These are phyloP conservation scores for Clamator glandarius DNA, from an alignment of 2,797 vertebrate species.

Conservation along the genomic window DNA sequence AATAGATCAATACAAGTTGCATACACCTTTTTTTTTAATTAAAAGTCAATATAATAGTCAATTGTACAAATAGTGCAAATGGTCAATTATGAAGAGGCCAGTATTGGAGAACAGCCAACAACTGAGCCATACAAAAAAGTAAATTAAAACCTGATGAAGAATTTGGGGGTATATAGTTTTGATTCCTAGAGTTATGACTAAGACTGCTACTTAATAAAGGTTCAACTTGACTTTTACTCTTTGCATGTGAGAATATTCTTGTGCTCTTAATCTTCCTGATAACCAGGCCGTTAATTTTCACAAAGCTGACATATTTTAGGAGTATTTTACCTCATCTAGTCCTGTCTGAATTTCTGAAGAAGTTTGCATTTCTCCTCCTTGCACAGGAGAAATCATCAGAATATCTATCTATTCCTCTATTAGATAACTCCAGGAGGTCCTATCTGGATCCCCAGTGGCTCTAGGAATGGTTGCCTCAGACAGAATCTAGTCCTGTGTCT, in stretches of 20 bases:
- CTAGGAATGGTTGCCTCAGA: background rate
- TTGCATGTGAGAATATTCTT: background rate
- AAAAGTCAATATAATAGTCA: background rate
- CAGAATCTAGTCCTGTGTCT: slow-evolving; percentile 15
- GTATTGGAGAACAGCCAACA: background rate
- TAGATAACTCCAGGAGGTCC: background rate
- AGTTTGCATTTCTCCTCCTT: background rate
- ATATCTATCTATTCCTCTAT: background rate
- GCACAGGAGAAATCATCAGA: background rate
- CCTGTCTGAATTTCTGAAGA: background rate
- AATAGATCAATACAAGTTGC: background rate
- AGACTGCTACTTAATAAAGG: background rate
- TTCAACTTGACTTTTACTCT: background rate
- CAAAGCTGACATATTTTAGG: background rate
- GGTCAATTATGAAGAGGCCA: background rate
- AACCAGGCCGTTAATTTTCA: background rate
- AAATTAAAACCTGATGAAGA: background rate
- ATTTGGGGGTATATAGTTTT: background rate
- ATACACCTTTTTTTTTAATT: background rate
- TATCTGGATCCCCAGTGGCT: background rate
- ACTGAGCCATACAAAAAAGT: background rate
- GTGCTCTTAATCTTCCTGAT: background rate
- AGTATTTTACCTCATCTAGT: background rate
- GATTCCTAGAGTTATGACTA: background rate
- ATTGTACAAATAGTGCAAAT: background rate